phyloP scores from a whole-genome alignment of 2,113 vertebrate species.

The Salvator merianae region DNA sequence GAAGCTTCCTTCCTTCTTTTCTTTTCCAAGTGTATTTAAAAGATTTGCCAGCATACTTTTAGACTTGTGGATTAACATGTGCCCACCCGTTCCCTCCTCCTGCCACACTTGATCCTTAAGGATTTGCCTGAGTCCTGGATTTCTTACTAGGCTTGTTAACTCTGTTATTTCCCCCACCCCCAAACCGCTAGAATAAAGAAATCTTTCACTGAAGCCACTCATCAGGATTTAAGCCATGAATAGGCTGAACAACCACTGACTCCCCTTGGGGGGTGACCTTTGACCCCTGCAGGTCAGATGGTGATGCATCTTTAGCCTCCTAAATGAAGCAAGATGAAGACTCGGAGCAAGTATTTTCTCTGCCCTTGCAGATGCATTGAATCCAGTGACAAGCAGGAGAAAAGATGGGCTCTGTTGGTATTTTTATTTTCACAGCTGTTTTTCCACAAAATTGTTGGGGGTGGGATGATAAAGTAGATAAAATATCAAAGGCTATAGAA shows the following conservation, averaged over 20 bases:
- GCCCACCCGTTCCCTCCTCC: constrained; percentile 42
- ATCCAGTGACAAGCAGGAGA: constrained; percentile 15
- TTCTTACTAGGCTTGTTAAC: constrained; percentile 70
- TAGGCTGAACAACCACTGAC: constrained; percentile 52
- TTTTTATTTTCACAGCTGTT: constrained; percentile 70
- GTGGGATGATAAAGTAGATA: constrained; percentile 58
- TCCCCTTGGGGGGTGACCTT: constrained; percentile 65
- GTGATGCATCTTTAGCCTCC: constrained; percentile 60
- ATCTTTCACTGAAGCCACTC: constrained; percentile 66
- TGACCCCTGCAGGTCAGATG: constrained; percentile 47
- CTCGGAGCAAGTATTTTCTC: constrained; percentile 53
- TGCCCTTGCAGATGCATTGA: neutral
- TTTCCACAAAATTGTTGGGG: constrained; percentile 40
- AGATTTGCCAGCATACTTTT: constrained; percentile 59
- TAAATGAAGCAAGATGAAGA: constrained; percentile 62
- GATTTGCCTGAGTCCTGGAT: constrained; percentile 72
- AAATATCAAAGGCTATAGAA: constrained; percentile 66
- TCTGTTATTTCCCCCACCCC: constrained; percentile 54
- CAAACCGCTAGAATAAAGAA: constrained; percentile 66
- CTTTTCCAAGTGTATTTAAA: constrained; percentile 61
- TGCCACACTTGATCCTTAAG: constrained; percentile 62
- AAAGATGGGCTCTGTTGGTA: constrained; percentile 53
- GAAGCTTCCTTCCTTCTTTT: constrained; percentile 43
- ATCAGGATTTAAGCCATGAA: constrained; percentile 64
- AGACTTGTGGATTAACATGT: constrained; percentile 53